A percentile compares a stretch with the other conserved stretches of the same genome.
These are phyloP conservation scores for Pogonophryne albipinna DNA, from an alignment of 2,797 vertebrate genomes.

Conservation along the genomic window DNA sequence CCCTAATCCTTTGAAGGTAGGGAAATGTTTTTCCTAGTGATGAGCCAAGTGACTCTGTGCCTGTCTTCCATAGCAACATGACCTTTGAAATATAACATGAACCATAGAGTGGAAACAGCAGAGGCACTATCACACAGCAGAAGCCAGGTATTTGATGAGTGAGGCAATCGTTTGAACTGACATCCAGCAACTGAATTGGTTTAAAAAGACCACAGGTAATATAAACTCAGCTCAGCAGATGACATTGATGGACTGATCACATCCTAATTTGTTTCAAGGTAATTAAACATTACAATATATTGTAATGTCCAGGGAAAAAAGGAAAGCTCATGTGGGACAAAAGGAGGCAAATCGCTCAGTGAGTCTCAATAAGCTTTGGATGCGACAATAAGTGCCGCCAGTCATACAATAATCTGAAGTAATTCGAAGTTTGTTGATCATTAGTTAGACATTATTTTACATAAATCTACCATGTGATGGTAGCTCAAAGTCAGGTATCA, in stretches of 20 bases:
- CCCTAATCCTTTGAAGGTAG: constrained; percentile 1
- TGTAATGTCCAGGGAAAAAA: neutral
- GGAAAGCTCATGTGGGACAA: neutral
- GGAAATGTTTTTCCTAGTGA: neutral
- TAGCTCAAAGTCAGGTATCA: constrained; percentile 3
- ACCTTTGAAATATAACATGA: constrained; percentile 5
- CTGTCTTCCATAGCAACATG: neutral
- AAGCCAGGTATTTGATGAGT: constrained; percentile 10
- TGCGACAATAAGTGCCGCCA: neutral
- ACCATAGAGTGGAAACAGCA: neutral
- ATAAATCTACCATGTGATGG: neutral
- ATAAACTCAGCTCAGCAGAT: constrained; percentile 24
- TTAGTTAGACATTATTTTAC: neutral
- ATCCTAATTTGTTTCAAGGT: constrained; percentile 14
- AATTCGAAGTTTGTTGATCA: neutral
- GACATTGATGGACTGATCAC: constrained; percentile 41
- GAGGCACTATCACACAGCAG: constrained; percentile 2
- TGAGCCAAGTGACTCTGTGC: neutral
- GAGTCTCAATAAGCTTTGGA: constrained; percentile 17
- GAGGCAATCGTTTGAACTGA: constrained; percentile 6
- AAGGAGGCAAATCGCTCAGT: neutral
- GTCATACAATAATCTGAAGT: neutral
- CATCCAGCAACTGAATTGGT: constrained; percentile 30
- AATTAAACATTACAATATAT: constrained; percentile 33
- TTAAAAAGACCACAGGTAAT: constrained; percentile 16